Conservation (phyloP, 2,888 invertebrate species). For the Diarsia dahlii region DNA sequence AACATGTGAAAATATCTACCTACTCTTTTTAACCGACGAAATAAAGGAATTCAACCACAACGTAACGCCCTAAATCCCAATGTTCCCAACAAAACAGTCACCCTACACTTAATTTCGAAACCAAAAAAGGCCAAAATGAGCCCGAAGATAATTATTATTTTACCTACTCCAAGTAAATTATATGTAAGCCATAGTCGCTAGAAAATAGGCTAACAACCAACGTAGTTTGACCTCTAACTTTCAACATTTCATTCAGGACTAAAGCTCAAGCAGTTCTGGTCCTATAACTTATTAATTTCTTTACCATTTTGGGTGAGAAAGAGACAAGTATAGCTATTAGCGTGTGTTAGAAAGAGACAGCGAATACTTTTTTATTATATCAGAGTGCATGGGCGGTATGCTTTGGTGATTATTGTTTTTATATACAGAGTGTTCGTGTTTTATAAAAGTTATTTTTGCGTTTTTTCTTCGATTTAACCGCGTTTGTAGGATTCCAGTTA, state of each 20-base stretch:
- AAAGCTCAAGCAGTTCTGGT: slow-evolving; percentile 72
- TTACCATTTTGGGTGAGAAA: slow-evolving; percentile 72
- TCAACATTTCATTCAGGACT: neutral
- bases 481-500: slow-evolving; percentile 22
- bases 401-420: slow-evolving; percentile 81
- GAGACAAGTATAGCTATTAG: slow-evolving; percentile 77
- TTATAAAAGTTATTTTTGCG: slow-evolving; percentile 27
- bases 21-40: neutral
- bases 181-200: slow-evolving; percentile 66
- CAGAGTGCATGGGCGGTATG: slow-evolving; percentile 79
- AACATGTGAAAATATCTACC: neutral
- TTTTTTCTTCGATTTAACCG: slow-evolving; percentile 18
- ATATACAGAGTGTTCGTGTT: slow-evolving; percentile 72
- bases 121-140: slow-evolving; percentile 78
- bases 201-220: slow-evolving; percentile 59
- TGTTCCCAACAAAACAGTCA: slow-evolving; percentile 56
- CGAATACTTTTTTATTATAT: slow-evolving; percentile 72
- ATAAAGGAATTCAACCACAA: too few species aligned
- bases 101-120: slow-evolving; percentile 75
- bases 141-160: slow-evolving; percentile 86
- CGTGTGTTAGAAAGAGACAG: slow-evolving; percentile 73
- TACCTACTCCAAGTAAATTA: slow-evolving; percentile 84
- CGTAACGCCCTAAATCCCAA: slow-evolving; percentile 6
- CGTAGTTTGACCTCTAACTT: neutral
- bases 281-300: slow-evolving; percentile 81